phyloP scores from a whole-genome alignment of 1,140 invertebrate species.

The Drosophila albomicans region DNA sequence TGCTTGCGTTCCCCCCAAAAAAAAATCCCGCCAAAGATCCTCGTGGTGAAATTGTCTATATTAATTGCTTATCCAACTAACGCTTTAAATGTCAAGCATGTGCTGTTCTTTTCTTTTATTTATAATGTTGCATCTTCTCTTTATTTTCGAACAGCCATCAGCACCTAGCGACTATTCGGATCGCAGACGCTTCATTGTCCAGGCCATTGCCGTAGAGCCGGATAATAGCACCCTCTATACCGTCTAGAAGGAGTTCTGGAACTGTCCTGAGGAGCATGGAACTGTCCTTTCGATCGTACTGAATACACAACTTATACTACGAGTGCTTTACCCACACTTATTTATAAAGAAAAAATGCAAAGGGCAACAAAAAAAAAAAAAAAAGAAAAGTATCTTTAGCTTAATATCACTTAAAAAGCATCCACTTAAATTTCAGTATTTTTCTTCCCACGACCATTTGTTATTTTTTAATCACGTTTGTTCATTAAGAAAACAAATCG shows the following conservation, averaged over 20 bases:
- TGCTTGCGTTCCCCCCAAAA: slow-evolving; percentile 9
- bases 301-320: background rate
- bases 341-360: background rate
- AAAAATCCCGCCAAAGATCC: background rate
- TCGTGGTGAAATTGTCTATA: background rate
- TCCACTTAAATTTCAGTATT: slow-evolving; percentile 4
- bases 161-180: slow-evolving; percentile 53
- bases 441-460: background rate
- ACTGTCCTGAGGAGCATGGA: background rate
- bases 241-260: slow-evolving; percentile 32
- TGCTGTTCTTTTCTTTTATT: background rate
- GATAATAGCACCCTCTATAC: slow-evolving; percentile 79
- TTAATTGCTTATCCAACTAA: background rate
- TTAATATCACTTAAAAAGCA: slow-evolving; percentile 1
- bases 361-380: background rate
- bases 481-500: background rate
- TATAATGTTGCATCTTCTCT: background rate
- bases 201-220: slow-evolving; percentile 73
- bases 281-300: background rate
- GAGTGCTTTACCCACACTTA: slow-evolving; percentile 4
- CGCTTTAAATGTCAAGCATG: too few species aligned
- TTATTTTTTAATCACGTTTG: slow-evolving; percentile 5
- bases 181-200: slow-evolving; percentile 78
- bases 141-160: slow-evolving; percentile 40
- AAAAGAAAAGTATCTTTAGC: background rate